Percentiles rank a stretch among this genome's conserved stretches.
Conservation (phyloP, 35 echinoderm and acorn worm species). For the Apostichopus californicus region DNA sequence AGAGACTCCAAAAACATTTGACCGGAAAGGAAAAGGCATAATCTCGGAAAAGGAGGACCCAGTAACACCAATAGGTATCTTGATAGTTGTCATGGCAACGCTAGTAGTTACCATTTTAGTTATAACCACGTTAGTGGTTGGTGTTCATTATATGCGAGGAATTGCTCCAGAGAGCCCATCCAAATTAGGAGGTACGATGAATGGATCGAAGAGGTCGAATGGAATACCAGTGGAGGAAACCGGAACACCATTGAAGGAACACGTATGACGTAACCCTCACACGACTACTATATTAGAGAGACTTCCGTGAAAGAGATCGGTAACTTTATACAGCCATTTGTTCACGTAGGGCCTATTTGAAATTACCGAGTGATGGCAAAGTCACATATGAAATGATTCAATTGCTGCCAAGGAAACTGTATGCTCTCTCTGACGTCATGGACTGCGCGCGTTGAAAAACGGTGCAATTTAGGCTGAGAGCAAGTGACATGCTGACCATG, state of each 20-base stretch:
- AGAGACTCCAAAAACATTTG: background rate
- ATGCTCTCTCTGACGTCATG: too few species aligned
- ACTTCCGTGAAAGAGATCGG: too few species aligned
- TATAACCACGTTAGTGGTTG: slow-evolving; percentile 36
- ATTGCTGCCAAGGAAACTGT: too few species aligned
- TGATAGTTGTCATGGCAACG: slow-evolving; percentile 38
- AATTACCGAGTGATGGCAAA: too few species aligned
- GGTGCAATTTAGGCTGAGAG: too few species aligned
- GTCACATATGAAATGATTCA: too few species aligned
- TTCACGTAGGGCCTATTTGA: too few species aligned
- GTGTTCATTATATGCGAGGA: slow-evolving; percentile 49
- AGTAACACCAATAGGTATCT: slow-evolving; percentile 16
- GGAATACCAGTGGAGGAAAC: slow-evolving; percentile 3
- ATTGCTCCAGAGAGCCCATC: slow-evolving; percentile 24
- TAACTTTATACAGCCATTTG: too few species aligned
- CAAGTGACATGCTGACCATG: too few species aligned
- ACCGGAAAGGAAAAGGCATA: background rate
- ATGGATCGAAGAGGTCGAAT: slow-evolving; percentile 7
- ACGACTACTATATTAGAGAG: too few species aligned
- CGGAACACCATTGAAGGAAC: slow-evolving; percentile 36
- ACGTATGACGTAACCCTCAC: slow-evolving; percentile 29
- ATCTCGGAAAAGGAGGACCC: background rate
- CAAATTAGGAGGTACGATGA: background rate
- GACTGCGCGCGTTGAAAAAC: too few species aligned
- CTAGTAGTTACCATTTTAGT: slow-evolving; percentile 39